These are phyloP conservation scores for Scophthalmus maximus DNA, from an alignment of 2,113 vertebrate genomes.

Conservation along the genomic window DNA sequence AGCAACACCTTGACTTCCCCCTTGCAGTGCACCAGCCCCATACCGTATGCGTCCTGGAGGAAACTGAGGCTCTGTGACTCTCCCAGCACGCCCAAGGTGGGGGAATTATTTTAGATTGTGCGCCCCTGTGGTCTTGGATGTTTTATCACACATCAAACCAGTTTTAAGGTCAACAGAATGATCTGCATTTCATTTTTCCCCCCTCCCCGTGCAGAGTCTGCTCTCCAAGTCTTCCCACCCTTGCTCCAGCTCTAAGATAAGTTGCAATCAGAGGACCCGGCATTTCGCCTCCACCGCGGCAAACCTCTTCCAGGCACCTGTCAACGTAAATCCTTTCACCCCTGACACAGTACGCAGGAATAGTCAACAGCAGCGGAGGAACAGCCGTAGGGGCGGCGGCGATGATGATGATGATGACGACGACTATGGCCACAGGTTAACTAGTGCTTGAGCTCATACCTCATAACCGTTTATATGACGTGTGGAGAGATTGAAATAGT, in stretches of 20 bases:
- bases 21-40: slow-evolving; percentile 77
- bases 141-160: background rate
- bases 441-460: no score
- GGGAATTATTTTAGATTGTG: background rate
- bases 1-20: slow-evolving; percentile 59
- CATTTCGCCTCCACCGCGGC: slow-evolving; percentile 62
- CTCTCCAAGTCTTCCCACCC: slow-evolving; percentile 82
- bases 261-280: slow-evolving; percentile 72
- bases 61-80: slow-evolving; percentile 85
- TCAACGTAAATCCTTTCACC: slow-evolving; percentile 97
- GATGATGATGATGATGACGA: slow-evolving; percentile 75
- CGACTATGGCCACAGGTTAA: slow-evolving; percentile 69
- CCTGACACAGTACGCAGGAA: slow-evolving; percentile 83
- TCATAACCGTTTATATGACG: no score
- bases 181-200: background rate
- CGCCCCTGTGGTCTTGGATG: background rate
- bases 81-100: slow-evolving; percentile 91
- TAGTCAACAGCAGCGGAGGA: slow-evolving; percentile 81
- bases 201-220: slow-evolving; percentile 79
- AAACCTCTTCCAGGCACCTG: slow-evolving; percentile 64
- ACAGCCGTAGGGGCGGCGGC: slow-evolving; percentile 73
- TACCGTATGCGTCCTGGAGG: slow-evolving; percentile 83
- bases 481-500: background rate
- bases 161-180: background rate
- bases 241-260: slow-evolving; percentile 76